Evolutionary conservation across 2,113 vertebrate species (phyloP), one percentile per base, ranked within the genome.

Genomic region (Arothron firmamentum): DNA sequence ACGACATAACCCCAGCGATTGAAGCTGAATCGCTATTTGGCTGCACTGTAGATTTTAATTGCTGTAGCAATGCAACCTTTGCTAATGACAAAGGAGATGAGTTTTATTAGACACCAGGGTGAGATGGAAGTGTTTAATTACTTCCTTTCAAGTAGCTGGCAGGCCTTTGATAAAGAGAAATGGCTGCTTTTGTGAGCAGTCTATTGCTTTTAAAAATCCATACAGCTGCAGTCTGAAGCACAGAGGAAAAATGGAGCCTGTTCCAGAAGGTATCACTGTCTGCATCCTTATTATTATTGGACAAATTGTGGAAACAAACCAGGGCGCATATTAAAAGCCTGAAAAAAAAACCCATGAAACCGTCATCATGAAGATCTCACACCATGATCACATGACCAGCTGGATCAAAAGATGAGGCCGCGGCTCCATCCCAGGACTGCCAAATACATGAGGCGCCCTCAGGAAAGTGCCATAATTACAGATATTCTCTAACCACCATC

Each of bases 51-150:
- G 73, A 81, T 88, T 84, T 82, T 81, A 77, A 87, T 88, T 82
- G 56, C 60, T 7, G n/a, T 59, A 56, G 74, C 74, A 74, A 38
- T 45, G 18, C 63, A 67, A 70, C 64, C 79, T 72, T 70, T 59
- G 63, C 75, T 65, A 66, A 20, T 70, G 62, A 85, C 77, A 73
- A 76, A 71, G 66, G 54, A 63, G 77, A 67, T 67, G 52, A 74
- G 62, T 59, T 81, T 77, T 80, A 81, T 77, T 80, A 65, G 69
- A 87, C 83, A 84, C 59, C 67, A 81, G 78, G 61, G 69, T 74
- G 67, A 75, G 78, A 79, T 86, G 81, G 78, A 86, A 77, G 80
- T 86, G 78, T 56, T 84, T 85, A 85, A 87, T 87, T 87, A 86
- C 74, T 67, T 73, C 75, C 64, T 75, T 85, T 83, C 56, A 73